phyloP scores from a whole-genome alignment of 2,888 invertebrate genomes.

The Melanargia galathea region DNA sequence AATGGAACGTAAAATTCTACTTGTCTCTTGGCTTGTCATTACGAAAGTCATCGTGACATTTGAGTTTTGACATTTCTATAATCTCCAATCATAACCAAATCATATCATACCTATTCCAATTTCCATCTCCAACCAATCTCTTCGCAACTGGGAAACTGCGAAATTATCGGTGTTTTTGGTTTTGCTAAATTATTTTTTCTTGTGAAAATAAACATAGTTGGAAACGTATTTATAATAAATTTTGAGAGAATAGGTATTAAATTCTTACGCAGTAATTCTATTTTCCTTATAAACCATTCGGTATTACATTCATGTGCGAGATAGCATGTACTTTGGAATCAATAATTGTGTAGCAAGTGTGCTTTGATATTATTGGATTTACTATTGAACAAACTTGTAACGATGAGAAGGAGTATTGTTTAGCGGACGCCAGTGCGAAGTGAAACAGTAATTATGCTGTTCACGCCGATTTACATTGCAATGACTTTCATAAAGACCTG shows the following conservation, averaged over 20 bases:
- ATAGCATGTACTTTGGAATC: conserved; percentile 72
- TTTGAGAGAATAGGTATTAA: conserved; percentile 3
- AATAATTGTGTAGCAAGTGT: conserved; percentile 53
- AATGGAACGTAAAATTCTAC: background rate
- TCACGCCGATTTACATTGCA: conserved; percentile 91
- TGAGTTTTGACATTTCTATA: background rate
- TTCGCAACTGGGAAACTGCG: conserved; percentile 1
- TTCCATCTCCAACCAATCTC: no score
- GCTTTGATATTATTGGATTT: conserved; percentile 20
- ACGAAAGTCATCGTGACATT: background rate
- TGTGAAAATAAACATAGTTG: background rate
- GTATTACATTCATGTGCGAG: conserved; percentile 37
- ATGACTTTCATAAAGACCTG: conserved; percentile 92
- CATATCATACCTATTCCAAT: no score
- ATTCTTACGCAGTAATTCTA: conserved; percentile 15
- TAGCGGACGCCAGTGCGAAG: conserved; percentile 3
- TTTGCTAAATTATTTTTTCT: conserved; percentile 13
- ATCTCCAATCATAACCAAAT: no score
- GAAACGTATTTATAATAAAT: background rate
- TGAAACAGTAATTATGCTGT: conserved; percentile 81
- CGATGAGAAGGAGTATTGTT: conserved; percentile 37
- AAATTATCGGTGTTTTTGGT: conserved; percentile 2
- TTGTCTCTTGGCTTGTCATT: background rate
- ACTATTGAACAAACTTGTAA: conserved; percentile 32
- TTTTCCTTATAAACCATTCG: conserved; percentile 29